phyloP scores from a whole-genome alignment of 2,113 vertebrate genomes.

The Chinchilla lanigera region DNA sequence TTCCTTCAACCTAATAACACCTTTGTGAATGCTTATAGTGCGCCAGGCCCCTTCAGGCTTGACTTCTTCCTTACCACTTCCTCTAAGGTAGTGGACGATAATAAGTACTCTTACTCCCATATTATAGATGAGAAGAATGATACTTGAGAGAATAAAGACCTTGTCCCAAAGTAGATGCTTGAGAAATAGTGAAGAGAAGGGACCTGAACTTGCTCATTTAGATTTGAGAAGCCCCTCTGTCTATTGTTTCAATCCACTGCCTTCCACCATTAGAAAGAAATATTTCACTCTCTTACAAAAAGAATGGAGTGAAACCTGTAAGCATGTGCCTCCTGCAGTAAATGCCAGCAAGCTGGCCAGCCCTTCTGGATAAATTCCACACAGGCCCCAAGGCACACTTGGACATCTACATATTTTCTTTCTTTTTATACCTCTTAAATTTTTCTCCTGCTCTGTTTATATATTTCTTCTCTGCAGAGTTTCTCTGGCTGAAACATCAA shows the following conservation, averaged over 20 bases:
- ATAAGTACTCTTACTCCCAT: slow-evolving; percentile 19
- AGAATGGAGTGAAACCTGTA: neutral
- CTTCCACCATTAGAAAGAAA: neutral
- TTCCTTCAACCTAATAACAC: slow-evolving; percentile 27
- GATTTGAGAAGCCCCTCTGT: neutral
- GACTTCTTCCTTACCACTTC: neutral
- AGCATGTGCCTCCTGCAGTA: neutral
- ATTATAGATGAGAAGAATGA: slow-evolving; percentile 12
- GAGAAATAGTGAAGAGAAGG: neutral
- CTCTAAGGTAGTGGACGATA: neutral
- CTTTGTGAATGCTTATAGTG: neutral
- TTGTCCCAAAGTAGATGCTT: neutral
- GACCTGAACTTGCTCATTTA: slow-evolving; percentile 38
- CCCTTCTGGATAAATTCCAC: neutral
- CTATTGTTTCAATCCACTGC: neutral
- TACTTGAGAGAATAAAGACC: slow-evolving; percentile 48
- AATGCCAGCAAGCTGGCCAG: neutral
- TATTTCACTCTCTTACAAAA: neutral
- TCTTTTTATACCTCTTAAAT: slow-evolving; percentile 5
- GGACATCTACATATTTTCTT: neutral
- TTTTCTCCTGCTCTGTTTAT: neutral
- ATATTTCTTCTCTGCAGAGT: neutral
- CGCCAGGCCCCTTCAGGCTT: neutral
- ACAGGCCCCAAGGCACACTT: neutral
- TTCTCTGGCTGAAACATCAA: slow-evolving; percentile 54